Conservation (phyloP, 37 sponge, comb jelly and placozoan genomes). For the Mnemiopsis leidyi region DNA sequence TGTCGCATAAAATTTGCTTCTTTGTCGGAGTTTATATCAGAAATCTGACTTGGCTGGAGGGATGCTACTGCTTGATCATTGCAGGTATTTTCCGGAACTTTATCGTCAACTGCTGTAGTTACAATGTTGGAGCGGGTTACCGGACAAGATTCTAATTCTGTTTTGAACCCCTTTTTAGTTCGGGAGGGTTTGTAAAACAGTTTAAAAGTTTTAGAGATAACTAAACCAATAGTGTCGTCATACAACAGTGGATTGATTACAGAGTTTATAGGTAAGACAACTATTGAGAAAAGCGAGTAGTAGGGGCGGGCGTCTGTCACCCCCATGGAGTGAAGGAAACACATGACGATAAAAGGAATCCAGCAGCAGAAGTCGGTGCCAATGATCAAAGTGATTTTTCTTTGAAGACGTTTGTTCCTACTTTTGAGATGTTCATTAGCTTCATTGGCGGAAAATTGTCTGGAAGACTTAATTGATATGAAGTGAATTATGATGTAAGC, state of each 20-base stretch:
- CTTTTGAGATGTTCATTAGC: not conserved
- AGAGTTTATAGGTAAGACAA: slow-evolving; percentile 5
- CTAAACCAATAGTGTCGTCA: not conserved
- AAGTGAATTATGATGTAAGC: slow-evolving; percentile 21
- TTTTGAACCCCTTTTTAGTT: not conserved
- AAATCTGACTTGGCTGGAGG: too few relatives aligned
- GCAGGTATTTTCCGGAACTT: not conserved
- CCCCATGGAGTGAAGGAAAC: not conserved
- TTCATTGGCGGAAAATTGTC: not conserved
- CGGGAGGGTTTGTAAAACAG: not conserved
- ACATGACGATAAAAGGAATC: slow-evolving; percentile 3
- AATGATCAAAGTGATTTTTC: not conserved
- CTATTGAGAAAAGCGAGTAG: not conserved
- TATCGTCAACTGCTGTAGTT: not conserved
- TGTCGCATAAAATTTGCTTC: not conserved
- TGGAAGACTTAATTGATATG: not conserved
- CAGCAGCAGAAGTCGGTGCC: not conserved
- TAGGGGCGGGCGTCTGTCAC: not conserved
- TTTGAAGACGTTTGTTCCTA: not conserved
- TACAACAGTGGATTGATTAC: slow-evolving; percentile 5
- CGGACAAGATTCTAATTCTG: not conserved
- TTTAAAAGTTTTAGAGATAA: not conserved
- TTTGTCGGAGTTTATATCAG: not conserved
- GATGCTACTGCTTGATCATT: not conserved
- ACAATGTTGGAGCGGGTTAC: not conserved